Evolutionary conservation across 2,797 vertebrate species (phyloP), one percentile per base, ranked within the genome.

Genomic region (Acestrorhynchus altus): DNA sequence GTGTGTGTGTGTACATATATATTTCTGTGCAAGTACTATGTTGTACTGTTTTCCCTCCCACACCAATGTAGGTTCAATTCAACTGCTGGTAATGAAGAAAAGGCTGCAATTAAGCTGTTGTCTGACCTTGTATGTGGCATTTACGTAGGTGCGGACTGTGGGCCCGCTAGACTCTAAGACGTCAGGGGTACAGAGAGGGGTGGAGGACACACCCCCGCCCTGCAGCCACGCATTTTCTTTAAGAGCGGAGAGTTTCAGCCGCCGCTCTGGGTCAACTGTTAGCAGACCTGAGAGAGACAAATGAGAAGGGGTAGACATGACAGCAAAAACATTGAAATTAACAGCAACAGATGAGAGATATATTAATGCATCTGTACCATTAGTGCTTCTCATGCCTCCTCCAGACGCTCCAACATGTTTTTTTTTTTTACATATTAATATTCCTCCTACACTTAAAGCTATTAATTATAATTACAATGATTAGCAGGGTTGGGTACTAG

Each of bases 191-290:
- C 96, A 95, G 63, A 98, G 89, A 0, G 96, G 96, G 24, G 96
- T 96, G 59, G 96, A 96, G 69, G 96, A 97, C 80, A 96, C 94
- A 0, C 94, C 95, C 24, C 92, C 96, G 0, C 95, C 95, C 84
- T 96, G 95, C 76, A 98, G 92, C 96, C 96, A 98, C 35, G 95
- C 93, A 80, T 95, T 97, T 87, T 93, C 92, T 68, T 94, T 94
- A 83, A 98, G 88, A 74, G 94, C 95, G 0, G 92, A 93, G 40
- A 98, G 93, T 84, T 96, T 98, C 77, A 98, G 92, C 64, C 96
- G 92, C 46, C 89, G 93, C 85, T 94, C 91, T 0, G 96, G 96
- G 79, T 96, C 95, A 78, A 97, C 96, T 0, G 96, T 98, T 79
- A 98, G 89, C 4, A 97, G 90, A 5, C 96, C 96, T 98, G 60